These are phyloP conservation scores for Ashinkailepas kermadecensis DNA, from an alignment of 2,888 invertebrate species.

Conservation along the genomic window DNA sequence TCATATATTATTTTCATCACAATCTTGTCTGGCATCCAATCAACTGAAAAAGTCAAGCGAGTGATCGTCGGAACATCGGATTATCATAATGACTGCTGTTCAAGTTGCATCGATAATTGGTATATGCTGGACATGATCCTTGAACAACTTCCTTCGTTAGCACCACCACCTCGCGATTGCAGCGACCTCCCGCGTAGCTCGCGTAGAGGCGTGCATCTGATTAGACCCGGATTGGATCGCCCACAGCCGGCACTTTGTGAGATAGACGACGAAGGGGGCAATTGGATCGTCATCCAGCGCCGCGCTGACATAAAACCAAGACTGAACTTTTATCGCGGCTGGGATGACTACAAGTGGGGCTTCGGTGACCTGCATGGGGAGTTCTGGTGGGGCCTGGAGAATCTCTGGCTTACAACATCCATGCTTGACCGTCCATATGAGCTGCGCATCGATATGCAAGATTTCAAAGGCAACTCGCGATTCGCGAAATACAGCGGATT, in stretches of 20 bases:
- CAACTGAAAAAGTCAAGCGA: too few relatives aligned
- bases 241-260: neutral
- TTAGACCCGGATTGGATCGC: neutral
- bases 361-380: neutral
- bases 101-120: too few relatives aligned
- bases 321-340: neutral
- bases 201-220: neutral
- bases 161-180: neutral
- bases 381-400: neutral
- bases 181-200: neutral
- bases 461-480: neutral
- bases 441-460: neutral
- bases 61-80: too few relatives aligned
- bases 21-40: too few relatives aligned
- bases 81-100: too few relatives aligned
- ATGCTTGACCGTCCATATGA: neutral
- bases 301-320: neutral
- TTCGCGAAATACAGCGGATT: neutral
- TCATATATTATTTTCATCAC: too few relatives aligned
- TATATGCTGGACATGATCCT: too few relatives aligned
- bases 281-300: neutral
- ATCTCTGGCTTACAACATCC: neutral
- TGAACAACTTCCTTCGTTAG: too few relatives aligned
- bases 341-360: conserved; percentile 2
- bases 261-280: neutral